phyloP scores from a whole-genome alignment of 1,140 invertebrate species.

The Galendromus occidentalis region DNA sequence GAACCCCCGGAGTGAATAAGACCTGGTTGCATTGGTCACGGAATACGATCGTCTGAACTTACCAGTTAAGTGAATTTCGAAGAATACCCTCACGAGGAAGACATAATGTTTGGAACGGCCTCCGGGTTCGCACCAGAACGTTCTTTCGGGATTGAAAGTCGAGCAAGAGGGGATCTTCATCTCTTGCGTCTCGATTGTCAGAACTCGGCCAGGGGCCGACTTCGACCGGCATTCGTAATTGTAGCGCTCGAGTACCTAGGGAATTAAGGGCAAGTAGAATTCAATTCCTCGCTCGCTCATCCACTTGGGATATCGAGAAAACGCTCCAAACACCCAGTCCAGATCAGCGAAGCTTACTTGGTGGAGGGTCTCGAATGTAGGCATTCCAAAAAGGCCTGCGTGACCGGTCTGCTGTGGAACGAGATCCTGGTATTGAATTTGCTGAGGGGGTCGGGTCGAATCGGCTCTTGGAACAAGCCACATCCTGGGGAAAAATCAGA shows the following conservation, averaged over 20 bases:
- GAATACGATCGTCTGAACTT: not conserved
- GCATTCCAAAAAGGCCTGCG: constrained; percentile 12
- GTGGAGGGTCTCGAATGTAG: constrained; percentile 15
- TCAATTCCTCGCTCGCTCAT: too few species aligned
- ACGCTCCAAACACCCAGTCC: too few species aligned
- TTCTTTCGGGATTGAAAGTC: constrained; percentile 16
- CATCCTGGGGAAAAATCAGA: constrained; percentile 12
- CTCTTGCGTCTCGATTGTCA: constrained; percentile 19
- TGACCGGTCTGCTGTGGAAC: constrained; percentile 13
- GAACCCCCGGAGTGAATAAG: too few species aligned
- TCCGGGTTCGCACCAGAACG: constrained; percentile 15
- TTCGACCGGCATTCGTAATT: not conserved
- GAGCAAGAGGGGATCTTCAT: constrained; percentile 14
- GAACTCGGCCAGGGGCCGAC: constrained; percentile 14
- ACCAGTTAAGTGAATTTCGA: constrained; percentile 13
- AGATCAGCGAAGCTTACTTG: not conserved
- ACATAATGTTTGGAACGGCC: constrained; percentile 14
- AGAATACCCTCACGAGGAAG: constrained; percentile 21
- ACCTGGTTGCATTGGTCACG: too few species aligned
- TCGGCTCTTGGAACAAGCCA: constrained; percentile 13
- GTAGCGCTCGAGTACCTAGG: not conserved
- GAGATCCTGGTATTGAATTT: constrained; percentile 17
- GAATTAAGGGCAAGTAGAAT: not conserved
- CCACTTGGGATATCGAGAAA: too few species aligned
- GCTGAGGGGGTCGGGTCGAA: not conserved